Percentiles rank a stretch among this genome's conserved stretches.
Evolutionary conservation across 2,113 vertebrate species (phyloP).

Genomic region (Alaudala cheleensis): DNA sequence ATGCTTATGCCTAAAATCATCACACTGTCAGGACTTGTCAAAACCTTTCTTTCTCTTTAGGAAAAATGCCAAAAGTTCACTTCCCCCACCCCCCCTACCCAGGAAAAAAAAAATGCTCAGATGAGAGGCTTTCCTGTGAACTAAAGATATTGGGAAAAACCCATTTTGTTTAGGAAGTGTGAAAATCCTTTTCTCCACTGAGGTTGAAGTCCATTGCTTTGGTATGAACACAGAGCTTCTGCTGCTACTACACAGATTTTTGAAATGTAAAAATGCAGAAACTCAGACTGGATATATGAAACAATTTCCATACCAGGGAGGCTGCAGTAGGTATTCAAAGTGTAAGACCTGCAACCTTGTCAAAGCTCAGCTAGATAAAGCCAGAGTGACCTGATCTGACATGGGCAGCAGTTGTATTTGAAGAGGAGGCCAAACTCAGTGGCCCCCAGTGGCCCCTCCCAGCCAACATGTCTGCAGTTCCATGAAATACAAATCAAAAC

Average conservation of each 20-base stretch:
- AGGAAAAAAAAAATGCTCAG: not conserved
- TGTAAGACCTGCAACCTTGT: not conserved
- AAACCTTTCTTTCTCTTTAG: constrained; percentile 29
- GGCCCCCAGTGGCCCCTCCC: not conserved
- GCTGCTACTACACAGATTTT: not conserved
- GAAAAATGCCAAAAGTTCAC: constrained; percentile 7
- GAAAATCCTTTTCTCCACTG: not conserved
- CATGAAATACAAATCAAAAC: not conserved
- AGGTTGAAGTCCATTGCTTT: not conserved
- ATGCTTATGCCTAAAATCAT: constrained; percentile 50
- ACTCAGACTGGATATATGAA: not conserved
- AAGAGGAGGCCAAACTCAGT: not conserved
- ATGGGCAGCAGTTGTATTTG: not conserved
- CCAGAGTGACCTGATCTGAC: not conserved
- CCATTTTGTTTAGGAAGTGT: not conserved
- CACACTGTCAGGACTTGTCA: constrained; percentile 42
- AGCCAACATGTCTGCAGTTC: not conserved
- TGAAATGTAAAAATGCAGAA: not conserved
- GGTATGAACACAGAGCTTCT: not conserved
- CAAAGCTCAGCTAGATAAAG: not conserved
- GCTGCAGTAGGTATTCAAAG: not conserved
- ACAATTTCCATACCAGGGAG: not conserved
- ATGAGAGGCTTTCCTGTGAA: not conserved
- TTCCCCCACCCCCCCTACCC: not conserved
- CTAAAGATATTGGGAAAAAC: not conserved